Base-by-base conservation (phyloP, 2,113 vertebrate genomes). In the Sula dactylatra region DNA sequence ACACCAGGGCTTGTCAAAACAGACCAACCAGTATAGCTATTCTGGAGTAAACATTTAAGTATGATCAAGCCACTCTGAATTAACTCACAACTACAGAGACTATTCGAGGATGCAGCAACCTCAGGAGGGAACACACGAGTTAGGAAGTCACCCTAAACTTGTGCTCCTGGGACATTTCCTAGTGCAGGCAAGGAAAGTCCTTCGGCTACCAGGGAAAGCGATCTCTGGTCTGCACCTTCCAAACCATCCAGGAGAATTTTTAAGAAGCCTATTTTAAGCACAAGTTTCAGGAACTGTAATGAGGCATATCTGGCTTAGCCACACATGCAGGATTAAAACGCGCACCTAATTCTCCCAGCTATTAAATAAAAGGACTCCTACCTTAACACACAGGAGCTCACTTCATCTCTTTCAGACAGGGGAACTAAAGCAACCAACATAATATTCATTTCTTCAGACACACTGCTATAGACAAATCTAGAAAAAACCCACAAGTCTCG, bases 191-290 rank as follows among this genome's bases (percentile, higher is more conserved):
- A 81, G 32, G 34, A 49, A 85, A 71, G 65, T 50, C 38, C 66
- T 74, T 56, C 44, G 31, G n/a, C 56, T 82, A 55, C 10, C 8
- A 47, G 21, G 25, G 27, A 86, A 90, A 91, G 40, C 1, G 0
- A 44, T 52, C 65, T 71, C 56, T 47, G 44, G 25, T 40, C 40
- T 42, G n/a, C 81, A 83, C 50, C 70, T 82, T 66, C 49, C 71
- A 90, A 92, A 45, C 22, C 13, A 86, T 25, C 12, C 38, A 55
- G 10, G 13, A 62, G 66, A 61, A 91, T 16, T 76, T 72, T 89
- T 76, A 93, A 89, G 83, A 21, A 89, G 47, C 31, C 93, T 89
- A 61, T 90, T 97, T 92, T 87, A 91, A 79, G 47, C 74, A 90
- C 54, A 80, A 77, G n/a, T 70, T 87, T 82, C 67, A 82, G 66